phyloP scores from a whole-genome alignment of 2,888 invertebrate species.

The Macrosiphum euphorbiae region DNA sequence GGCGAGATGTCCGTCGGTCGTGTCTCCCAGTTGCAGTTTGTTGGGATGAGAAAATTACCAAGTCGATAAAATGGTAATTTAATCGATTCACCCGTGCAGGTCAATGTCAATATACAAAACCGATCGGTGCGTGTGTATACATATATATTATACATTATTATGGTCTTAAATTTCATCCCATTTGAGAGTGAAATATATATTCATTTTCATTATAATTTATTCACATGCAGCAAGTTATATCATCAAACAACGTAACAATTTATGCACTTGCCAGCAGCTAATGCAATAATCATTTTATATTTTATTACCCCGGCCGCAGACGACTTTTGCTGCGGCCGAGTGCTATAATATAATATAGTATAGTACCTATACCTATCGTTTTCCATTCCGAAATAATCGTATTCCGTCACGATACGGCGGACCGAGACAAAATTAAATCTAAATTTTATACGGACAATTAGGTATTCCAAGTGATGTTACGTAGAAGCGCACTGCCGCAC shows the following conservation, averaged over 20 bases:
- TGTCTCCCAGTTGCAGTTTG: background rate
- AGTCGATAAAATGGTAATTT: constrained; percentile 42
- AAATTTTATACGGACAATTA: background rate
- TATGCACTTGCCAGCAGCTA: background rate
- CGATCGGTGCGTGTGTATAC: constrained; percentile 8
- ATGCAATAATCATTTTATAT: background rate
- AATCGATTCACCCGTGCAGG: background rate
- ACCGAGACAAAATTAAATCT: background rate
- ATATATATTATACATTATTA: background rate
- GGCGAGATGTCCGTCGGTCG: background rate
- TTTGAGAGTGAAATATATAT: constrained; percentile 16
- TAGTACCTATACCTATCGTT: background rate
- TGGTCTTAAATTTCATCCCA: constrained; percentile 32
- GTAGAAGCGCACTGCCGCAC: background rate
- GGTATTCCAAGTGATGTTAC: background rate
- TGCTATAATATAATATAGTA: background rate
- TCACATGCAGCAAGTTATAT: no score
- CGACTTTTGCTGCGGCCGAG: background rate
- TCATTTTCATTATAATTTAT: constrained; percentile 2
- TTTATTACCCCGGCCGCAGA: background rate
- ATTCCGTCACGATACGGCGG: background rate
- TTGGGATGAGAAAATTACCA: background rate
- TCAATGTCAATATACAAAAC: constrained; percentile 23
- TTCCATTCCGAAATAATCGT: background rate
- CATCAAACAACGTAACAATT: no score